Evolutionary conservation across 1,140 invertebrate genomes (phyloP).

Genomic region (Pogonus chalceus): DNA sequence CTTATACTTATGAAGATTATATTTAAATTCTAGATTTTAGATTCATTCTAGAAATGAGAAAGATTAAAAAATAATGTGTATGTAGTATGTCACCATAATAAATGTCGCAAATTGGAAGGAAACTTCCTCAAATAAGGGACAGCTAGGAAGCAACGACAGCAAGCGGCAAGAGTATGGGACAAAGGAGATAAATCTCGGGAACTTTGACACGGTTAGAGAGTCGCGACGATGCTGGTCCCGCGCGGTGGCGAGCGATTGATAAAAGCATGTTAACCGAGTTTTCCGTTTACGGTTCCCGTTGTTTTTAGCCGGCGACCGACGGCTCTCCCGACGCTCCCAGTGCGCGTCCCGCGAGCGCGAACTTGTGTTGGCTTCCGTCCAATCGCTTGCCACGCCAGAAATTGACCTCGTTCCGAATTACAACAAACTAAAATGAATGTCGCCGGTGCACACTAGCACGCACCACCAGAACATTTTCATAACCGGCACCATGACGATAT

Average conservation of each 20-base stretch:
- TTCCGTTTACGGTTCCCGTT: slow-evolving; percentile 3
- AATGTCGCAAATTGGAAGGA: too few relatives aligned
- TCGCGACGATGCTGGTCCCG: background rate
- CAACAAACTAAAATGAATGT: slow-evolving; percentile 6
- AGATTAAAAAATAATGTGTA: too few relatives aligned
- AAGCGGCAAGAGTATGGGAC: too few relatives aligned
- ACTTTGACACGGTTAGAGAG: background rate
- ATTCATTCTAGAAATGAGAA: too few relatives aligned
- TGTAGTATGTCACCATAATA: too few relatives aligned
- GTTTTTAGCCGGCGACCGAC: slow-evolving; percentile 1
- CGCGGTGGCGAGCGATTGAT: background rate
- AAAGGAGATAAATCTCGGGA: background rate
- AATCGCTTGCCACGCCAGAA: slow-evolving; percentile 3
- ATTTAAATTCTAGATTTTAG: too few relatives aligned
- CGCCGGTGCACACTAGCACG: background rate
- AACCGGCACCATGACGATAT: too few relatives aligned
- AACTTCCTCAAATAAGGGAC: too few relatives aligned
- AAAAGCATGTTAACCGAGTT: slow-evolving; percentile 5
- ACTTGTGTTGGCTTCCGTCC: slow-evolving; percentile 6
- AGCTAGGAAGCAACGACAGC: too few relatives aligned
- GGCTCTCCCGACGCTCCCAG: background rate
- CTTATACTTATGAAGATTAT: too few relatives aligned
- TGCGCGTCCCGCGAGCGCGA: background rate
- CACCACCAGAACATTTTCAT: background rate
- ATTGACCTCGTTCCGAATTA: slow-evolving; percentile 4